Base-by-base conservation (phyloP, 64 coral and sea anemone species). In the Actinia equina region DNA sequence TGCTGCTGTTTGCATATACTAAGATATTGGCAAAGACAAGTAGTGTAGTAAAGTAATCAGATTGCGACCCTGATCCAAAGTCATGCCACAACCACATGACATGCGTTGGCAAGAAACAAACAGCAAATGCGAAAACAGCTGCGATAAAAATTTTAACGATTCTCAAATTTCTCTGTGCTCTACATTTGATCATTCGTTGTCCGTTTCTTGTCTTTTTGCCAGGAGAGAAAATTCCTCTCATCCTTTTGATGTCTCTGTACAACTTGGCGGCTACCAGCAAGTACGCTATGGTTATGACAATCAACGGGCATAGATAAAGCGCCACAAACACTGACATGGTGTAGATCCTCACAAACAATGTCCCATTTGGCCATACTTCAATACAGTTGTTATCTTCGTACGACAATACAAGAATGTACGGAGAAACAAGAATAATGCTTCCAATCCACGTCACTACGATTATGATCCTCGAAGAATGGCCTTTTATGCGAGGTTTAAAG, bases 71-170 rank as follows among this genome's bases (percentile, higher is more conserved):
- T 26, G 57, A 22, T 1, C 94, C 94, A 22, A 79, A 96, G 53
- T 96, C 94, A 49, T 93, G 59, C 94, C 94, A 96, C 0, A 96
- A 7, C 94, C 94, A 96, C 70, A 96, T 88, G 1, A 96, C 62
- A 13, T 96, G 94, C 23, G 91, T 96, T 12, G 94, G 94, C 23
- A 95, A n/a, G 81, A 95, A 88, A 77, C 94, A 95, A 3, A 95
- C 83, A 62, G 90, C 90, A 89, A 95, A 95, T 7, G 64, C 94
- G 44, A 92, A 20, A 7, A 95, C 94, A 3, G 94, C 94, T 17
- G 84, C 77, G 51, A 92, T 86, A n/a, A 95, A 95, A 41, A 95
- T 95, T 83, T 95, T 95, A 17, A 95, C 94, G 6, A 95, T 95
- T 57, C 88, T 89, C 0, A 89, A 20, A 61, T 95, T 95, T 0